Conservation (phyloP, 2,888 invertebrate species). For the Cynaeus angustus region DNA sequence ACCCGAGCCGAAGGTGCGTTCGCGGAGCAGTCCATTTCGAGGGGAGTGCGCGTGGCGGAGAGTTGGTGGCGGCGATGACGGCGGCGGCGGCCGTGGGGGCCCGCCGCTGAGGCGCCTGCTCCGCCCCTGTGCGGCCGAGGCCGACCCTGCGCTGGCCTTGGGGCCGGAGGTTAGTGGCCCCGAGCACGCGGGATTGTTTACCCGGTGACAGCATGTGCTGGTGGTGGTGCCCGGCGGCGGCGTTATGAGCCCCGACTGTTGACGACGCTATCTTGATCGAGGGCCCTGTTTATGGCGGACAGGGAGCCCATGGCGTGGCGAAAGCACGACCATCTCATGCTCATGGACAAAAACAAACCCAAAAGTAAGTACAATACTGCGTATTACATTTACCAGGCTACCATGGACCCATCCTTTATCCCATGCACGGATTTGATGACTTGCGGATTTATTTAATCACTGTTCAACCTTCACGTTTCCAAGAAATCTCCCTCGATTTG, state of each 20-base stretch:
- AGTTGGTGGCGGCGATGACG: conserved; percentile 40
- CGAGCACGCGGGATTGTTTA: conserved; percentile 72
- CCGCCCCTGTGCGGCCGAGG: conserved; percentile 65
- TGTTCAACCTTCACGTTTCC: conserved; percentile 15
- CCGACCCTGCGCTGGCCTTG: conserved; percentile 65
- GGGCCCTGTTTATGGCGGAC: conserved; percentile 60
- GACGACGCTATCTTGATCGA: conserved; percentile 73
- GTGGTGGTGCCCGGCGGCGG: conserved; percentile 54
- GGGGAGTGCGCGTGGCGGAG: conserved; percentile 66
- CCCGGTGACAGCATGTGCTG: conserved; percentile 66
- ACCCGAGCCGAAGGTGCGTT: conserved; percentile 69
- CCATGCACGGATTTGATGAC: conserved; percentile 6
- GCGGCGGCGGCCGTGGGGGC: conserved; percentile 38
- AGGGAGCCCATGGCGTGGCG: conserved; percentile 82
- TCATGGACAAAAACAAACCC: conserved; percentile 82
- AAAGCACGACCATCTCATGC: conserved; percentile 83
- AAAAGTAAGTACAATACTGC: conserved; percentile 76
- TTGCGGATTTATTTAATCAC: conserved; percentile 12
- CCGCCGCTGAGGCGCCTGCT: conserved; percentile 53
- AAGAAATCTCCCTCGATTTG: conserved; percentile 18
- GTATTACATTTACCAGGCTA: not conserved
- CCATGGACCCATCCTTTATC: not conserved
- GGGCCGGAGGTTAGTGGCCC: conserved; percentile 70
- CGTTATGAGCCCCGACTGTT: conserved; percentile 66
- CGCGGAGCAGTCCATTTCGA: conserved; percentile 73